Evolutionary conservation across 1,140 invertebrate species (phyloP), one percentile per base, ranked within the genome.

Genomic region (Sweltsa coloradensis): DNA sequence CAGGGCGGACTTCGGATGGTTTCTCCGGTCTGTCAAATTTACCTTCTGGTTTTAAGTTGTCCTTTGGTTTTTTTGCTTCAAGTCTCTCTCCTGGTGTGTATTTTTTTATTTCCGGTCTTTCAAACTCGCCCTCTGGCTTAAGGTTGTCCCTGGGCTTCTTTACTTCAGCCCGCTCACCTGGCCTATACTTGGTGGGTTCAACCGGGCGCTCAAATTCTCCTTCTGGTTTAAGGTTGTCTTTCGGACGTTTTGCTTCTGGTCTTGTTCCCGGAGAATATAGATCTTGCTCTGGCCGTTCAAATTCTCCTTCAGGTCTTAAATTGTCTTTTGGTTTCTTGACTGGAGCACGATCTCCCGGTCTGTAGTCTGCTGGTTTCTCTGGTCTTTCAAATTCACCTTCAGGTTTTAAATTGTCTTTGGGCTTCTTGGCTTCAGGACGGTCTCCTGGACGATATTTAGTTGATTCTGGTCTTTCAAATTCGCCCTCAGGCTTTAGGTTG

Each of bases 31-130:
- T 56, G 42, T 72, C 67, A 54, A 79, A 76, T 9, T 75, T 66
- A 16, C 78, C 79, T 62, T 76, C 75, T 49, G 72, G 68, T 52
- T 62, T 68, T n/a, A 78, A 61, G 56, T 81, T 80, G 62, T 83
- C 76, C 25, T 59, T 52, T 58, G 51, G 34, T 44, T 53, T 36
- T 19, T 25, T 46, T 22, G 19, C 41, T 11, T 37, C 22, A 23
- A 52, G 41, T 45, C 57, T 51, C 22, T 71, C 68, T 72, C 70
- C 50, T 9, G 39, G 19, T 24, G 39, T 51, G 19, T 21, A 45
- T 11, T 22, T 44, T n/a, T 21, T 19, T 40, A 24, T 39, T 49
- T 25, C 31, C 54, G 46, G 11, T 43, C 14, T n/a, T 45, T 50
- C n/a, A 51, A 55, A 63, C 5, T 69, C 65, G 3, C 68, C 69